phyloP scores from a whole-genome alignment of 1,140 invertebrate genomes.

The Caenorhabditis inopinata region DNA sequence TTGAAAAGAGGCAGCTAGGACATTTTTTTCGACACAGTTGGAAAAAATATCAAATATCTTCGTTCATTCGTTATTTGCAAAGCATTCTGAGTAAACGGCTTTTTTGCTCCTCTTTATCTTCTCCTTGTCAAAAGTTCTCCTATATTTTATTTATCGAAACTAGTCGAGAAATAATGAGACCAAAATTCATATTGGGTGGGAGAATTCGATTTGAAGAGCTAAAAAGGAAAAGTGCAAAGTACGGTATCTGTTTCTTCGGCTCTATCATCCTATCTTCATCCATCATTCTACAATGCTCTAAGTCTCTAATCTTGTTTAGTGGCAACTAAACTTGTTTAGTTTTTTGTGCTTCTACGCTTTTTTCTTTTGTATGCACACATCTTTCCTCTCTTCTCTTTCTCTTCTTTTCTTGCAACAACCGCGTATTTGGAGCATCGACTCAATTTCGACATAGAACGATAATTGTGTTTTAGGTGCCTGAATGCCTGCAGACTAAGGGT shows the following conservation, averaged over 20 bases:
- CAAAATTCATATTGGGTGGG: no score
- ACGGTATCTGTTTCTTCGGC: not conserved
- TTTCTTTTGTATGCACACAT: slow-evolving; percentile 1
- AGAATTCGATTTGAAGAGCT: not conserved
- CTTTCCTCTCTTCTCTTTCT: not conserved
- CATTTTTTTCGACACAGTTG: not conserved
- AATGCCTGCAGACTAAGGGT: slow-evolving; percentile 4
- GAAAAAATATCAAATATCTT: slow-evolving; percentile 22
- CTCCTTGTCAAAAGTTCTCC: no score
- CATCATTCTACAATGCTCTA: slow-evolving; percentile 1
- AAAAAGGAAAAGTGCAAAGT: not conserved
- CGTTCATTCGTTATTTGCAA: not conserved
- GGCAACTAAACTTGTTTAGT: slow-evolving; percentile 22
- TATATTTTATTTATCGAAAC: no score
- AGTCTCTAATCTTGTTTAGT: slow-evolving; percentile 19
- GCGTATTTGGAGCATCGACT: not conserved
- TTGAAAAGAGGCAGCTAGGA: no score
- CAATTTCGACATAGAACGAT: slow-evolving; percentile 25
- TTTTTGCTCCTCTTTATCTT: not conserved
- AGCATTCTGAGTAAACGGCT: slow-evolving; percentile 12
- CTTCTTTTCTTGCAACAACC: not conserved
- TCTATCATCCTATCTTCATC: not conserved
- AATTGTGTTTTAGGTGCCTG: slow-evolving; percentile 32
- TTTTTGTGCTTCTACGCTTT: not conserved
- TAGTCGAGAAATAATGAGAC: no score